phyloP scores from a whole-genome alignment of 2,797 vertebrate species.

The Monodelphis domestica region DNA sequence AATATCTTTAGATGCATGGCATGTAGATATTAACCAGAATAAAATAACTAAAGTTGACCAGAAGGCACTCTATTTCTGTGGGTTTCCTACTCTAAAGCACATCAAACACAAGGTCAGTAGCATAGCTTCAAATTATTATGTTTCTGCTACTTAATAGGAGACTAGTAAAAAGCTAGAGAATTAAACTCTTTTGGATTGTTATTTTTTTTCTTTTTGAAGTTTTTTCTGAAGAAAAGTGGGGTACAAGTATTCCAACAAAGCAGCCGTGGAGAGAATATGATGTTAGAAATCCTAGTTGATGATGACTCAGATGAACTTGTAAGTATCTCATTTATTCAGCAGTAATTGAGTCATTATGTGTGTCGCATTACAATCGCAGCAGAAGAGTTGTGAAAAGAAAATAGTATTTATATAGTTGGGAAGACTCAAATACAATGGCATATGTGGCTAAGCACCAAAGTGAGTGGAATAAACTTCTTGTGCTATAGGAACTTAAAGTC shows the following conservation, averaged over 20 bases:
- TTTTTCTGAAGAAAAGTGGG: slow-evolving; percentile 93
- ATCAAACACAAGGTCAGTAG: slow-evolving; percentile 94
- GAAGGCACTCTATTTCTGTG: slow-evolving; percentile 94
- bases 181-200: slow-evolving; percentile 64
- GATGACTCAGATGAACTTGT: slow-evolving; percentile 87
- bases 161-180: slow-evolving; percentile 23
- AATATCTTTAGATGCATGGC: slow-evolving; percentile 95
- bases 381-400: slow-evolving; percentile 18
- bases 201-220: slow-evolving; percentile 84
- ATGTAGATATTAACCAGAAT: slow-evolving; percentile 88
- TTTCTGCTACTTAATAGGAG: slow-evolving; percentile 48
- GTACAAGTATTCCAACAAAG: slow-evolving; percentile 98
- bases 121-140: slow-evolving; percentile 56
- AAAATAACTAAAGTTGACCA: slow-evolving; percentile 89
- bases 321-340: slow-evolving; percentile 69
- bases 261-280: slow-evolving; percentile 97
- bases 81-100: slow-evolving; percentile 97
- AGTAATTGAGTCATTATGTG: slow-evolving; percentile 12
- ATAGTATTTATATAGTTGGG: slow-evolving; percentile 22
- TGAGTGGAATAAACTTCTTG: not conserved
- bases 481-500: slow-evolving; percentile 8
- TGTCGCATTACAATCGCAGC: slow-evolving; percentile 36
- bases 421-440: not conserved
- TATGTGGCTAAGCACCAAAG: slow-evolving; percentile 8
- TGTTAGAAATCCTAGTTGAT: slow-evolving; percentile 89